A percentile compares a stretch with the other conserved stretches of the same genome.
Evolutionary conservation across 2,113 vertebrate genomes (phyloP).

Genomic region (Ondatra zibethicus): DNA sequence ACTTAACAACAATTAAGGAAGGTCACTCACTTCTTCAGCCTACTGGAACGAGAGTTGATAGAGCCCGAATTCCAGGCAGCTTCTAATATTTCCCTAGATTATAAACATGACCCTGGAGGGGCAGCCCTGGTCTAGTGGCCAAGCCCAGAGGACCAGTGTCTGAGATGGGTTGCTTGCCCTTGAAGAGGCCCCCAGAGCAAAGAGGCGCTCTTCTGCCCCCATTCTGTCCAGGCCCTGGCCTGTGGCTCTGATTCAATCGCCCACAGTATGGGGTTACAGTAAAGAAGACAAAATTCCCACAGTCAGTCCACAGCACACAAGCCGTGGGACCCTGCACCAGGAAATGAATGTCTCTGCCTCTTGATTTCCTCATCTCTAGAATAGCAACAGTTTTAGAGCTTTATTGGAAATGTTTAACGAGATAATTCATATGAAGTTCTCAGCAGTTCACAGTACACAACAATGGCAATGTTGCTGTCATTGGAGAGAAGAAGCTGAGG

Average conservation of each 20-base stretch:
- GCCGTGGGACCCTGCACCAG: not conserved
- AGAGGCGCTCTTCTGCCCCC: not conserved
- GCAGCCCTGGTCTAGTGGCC: not conserved
- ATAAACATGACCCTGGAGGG: not conserved
- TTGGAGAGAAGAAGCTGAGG: not conserved
- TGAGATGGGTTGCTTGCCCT: not conserved
- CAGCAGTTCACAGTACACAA: not conserved
- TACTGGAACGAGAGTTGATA: not conserved
- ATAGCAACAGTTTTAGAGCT: not conserved
- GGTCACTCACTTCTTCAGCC: not conserved
- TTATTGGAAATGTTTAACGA: not conserved
- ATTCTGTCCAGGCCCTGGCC: not conserved
- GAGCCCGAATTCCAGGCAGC: slow-evolving; percentile 38
- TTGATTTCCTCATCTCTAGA: slow-evolving; percentile 31
- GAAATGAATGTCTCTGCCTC: not conserved
- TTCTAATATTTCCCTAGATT: slow-evolving; percentile 27
- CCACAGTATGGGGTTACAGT: not conserved
- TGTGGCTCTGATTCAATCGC: fast-evolving
- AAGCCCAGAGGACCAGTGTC: not conserved
- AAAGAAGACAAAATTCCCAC: not conserved
- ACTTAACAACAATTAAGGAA: not conserved
- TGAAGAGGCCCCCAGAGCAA: no score
- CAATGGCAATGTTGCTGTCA: not conserved
- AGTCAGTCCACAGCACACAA: not conserved
- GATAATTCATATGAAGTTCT: slow-evolving; percentile 5